phyloP scores from a whole-genome alignment of 2,113 vertebrate species.

The Rhinogobius similis region DNA sequence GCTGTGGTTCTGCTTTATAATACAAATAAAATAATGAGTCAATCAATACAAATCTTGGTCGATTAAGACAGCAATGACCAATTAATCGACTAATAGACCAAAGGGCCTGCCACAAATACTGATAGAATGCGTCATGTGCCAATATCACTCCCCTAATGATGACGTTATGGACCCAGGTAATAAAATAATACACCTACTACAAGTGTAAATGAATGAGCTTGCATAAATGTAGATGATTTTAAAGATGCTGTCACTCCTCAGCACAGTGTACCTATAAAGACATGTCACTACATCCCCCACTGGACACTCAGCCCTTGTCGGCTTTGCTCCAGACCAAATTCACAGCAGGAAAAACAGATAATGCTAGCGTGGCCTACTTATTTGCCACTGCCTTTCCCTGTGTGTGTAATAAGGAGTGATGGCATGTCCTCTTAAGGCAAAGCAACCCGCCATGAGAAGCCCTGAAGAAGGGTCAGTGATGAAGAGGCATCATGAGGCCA shows the following conservation, averaged over 20 bases:
- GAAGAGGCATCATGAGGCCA: not conserved
- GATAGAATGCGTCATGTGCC: not conserved
- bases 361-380: conserved; percentile 68
- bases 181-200: not conserved
- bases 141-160: not conserved
- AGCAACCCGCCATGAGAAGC: conserved; percentile 44
- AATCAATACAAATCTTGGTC: too few species aligned
- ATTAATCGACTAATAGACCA: too few species aligned
- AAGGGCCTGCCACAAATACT: too few species aligned
- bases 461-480: conserved; percentile 49
- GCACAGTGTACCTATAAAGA: conserved; percentile 53
- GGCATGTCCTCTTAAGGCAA: conserved; percentile 70
- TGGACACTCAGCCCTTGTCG: conserved; percentile 49
- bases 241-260: conserved; percentile 13
- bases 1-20: too few species aligned
- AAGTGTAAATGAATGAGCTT: not conserved
- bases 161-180: not conserved
- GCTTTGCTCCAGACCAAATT: conserved; percentile 50
- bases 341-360: conserved; percentile 62
- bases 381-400: conserved; percentile 46
- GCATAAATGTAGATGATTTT: not conserved
- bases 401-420: conserved; percentile 72
- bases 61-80: too few species aligned
- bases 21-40: too few species aligned
- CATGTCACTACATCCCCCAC: conserved; percentile 45